Evolutionary conservation across 2,888 invertebrate species (phyloP), one percentile per base, ranked within the genome.

Genomic region (Cheiracanthium punctorium): DNA sequence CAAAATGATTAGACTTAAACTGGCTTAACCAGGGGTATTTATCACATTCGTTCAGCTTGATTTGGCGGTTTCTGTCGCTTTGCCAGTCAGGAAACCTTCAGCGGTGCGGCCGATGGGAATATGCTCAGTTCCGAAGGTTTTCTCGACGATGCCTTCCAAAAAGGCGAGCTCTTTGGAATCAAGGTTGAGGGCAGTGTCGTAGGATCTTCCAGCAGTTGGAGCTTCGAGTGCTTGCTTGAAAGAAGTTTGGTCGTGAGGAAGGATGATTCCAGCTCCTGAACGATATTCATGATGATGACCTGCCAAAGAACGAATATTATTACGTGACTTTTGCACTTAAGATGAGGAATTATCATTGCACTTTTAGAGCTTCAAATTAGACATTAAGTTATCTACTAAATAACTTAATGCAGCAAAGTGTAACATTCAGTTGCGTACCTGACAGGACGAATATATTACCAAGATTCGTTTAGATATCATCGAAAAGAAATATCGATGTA

Each of bases 1-100:
- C 58, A 58, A 77, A 80, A 80, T 85, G 85, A 85, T 80, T 80
- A 85, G 85, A 85, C 41, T 69, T 48, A 64, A 29, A 28, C 73
- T 69, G 17, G 33, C 32, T 20, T 69, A 32, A 41, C 74, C 79
- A 71, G 79, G 14, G 12, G 17, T 33, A n/a, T 20, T n/a, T 80
- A 80, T 86, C 86, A 80, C 80, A 75, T 71, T 74, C 65, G 17
- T 74, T 79, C 74, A 84, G 43, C 73, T 41, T 29, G 85, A 80
- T 86, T 86, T 86, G 86, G 86, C 86, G 37, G 75, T 43, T 74
- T 33, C 52, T 28, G 74, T 5, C 5, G 69, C 74, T 8, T 69
- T 64, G 1, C 81, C 81, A 20, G 75, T 48, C 7, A 81, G 28
- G 20, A 24, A 37, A 28, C 32, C 77, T 52, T 71, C 67, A 10